A percentile compares a stretch with the other conserved stretches of the same genome.
phyloP scores from a whole-genome alignment of 92 coral and sea anemone species.

The Blastomussa wellsi region DNA sequence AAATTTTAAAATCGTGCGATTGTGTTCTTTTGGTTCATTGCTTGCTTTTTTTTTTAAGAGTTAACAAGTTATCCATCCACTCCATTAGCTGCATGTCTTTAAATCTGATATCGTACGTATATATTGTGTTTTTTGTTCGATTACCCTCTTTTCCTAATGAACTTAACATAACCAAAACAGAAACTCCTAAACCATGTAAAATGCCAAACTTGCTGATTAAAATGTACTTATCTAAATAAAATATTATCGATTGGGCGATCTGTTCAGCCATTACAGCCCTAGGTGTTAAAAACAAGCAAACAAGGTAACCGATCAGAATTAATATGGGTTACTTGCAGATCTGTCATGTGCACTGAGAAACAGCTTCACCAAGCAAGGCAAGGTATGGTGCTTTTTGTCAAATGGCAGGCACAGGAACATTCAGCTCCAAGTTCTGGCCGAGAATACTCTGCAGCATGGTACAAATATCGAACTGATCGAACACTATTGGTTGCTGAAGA shows the following conservation, averaged over 20 bases:
- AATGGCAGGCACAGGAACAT: constrained; percentile 18
- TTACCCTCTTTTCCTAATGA: constrained; percentile 11
- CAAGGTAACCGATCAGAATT: not conserved
- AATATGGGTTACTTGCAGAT: not conserved
- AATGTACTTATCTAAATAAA: not conserved
- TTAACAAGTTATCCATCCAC: not conserved
- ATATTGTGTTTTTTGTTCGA: constrained; percentile 8
- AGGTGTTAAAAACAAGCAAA: constrained; percentile 15
- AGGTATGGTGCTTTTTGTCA: constrained; percentile 31
- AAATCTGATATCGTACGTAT: constrained; percentile 6
- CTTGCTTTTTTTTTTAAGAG: constrained; percentile 13
- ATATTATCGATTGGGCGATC: too few species aligned
- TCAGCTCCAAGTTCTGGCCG: constrained; percentile 24
- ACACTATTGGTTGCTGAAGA: constrained; percentile 28
- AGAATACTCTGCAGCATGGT: constrained; percentile 18
- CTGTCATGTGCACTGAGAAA: constrained; percentile 2
- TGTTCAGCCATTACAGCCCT: constrained; percentile 9
- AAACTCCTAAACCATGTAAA: not conserved
- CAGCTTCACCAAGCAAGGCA: constrained; percentile 17
- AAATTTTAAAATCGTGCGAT: not conserved
- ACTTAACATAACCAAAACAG: constrained; percentile 16
- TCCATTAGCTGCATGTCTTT: too few species aligned
- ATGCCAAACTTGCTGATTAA: not conserved
- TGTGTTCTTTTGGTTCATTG: not conserved
- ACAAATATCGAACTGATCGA: constrained; percentile 32